Conservation (phyloP, 30 jellyfish, hydroid and myxozoan species). For the Hydractinia echinata region DNA sequence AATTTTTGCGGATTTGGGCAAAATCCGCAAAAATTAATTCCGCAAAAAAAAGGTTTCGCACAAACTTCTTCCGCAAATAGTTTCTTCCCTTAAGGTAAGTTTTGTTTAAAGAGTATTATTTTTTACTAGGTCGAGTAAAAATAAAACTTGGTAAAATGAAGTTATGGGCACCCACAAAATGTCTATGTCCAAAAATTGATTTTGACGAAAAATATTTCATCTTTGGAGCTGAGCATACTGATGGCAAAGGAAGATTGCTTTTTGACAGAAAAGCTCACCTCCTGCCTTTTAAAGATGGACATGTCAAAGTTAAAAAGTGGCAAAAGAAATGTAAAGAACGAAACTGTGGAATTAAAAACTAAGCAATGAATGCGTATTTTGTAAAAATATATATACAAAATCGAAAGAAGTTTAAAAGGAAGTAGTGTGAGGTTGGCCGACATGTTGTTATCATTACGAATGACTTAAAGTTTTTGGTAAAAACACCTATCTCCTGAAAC, state of each 20-base stretch:
- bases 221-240: constrained; percentile 56
- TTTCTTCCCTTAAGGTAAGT: too few relatives aligned
- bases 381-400: too few relatives aligned
- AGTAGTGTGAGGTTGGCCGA: too few relatives aligned
- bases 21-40: too few relatives aligned
- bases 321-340: not conserved
- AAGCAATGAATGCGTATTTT: too few relatives aligned
- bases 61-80: too few relatives aligned
- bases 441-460: too few relatives aligned
- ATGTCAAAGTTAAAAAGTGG: not conserved
- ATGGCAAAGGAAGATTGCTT: not conserved
- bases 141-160: constrained; percentile 34
- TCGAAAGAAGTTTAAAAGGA: too few relatives aligned
- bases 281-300: not conserved
- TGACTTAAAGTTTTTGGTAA: too few relatives aligned
- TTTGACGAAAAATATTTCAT: constrained; percentile 57
- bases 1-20: too few relatives aligned
- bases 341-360: not conserved
- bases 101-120: not conserved
- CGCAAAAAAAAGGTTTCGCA: too few relatives aligned
- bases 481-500: too few relatives aligned
- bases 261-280: not conserved
- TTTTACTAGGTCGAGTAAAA: constrained; percentile 41
- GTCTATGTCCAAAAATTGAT: constrained; percentile 75
- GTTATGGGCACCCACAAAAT: constrained; percentile 42